A percentile compares a stretch with the other conserved stretches of the same genome.
Conservation (phyloP, 2,113 vertebrate species). For the Aspidoscelis tigris region DNA sequence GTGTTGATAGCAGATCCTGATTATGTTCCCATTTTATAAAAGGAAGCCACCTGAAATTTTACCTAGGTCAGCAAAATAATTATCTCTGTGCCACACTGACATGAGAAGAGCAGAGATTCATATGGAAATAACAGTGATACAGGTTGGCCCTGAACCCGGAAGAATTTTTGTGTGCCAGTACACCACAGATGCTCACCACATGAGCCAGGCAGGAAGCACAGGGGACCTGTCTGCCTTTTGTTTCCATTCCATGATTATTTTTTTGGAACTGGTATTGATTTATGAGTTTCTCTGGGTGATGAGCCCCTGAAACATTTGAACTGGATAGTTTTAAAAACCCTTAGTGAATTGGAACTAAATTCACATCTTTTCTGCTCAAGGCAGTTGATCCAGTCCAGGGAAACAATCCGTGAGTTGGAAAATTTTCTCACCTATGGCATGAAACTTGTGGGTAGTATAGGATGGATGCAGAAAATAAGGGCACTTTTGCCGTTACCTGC, state of each 20-base stretch:
- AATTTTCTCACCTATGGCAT: not conserved
- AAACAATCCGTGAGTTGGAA: not conserved
- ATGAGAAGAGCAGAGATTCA: slow-evolving; percentile 40
- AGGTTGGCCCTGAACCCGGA: slow-evolving; percentile 54
- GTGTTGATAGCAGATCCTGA: slow-evolving; percentile 1
- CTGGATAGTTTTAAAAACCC: slow-evolving; percentile 44
- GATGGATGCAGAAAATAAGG: not conserved
- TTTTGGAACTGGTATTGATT: slow-evolving; percentile 54
- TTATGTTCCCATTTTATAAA: slow-evolving; percentile 31
- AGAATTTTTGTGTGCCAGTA: slow-evolving; percentile 46
- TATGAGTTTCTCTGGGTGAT: slow-evolving; percentile 29
- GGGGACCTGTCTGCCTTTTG: slow-evolving; percentile 59
- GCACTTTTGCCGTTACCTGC: no score
- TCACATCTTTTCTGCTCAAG: slow-evolving; percentile 16
- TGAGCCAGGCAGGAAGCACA: slow-evolving; percentile 61
- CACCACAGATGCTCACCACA: slow-evolving; percentile 71
- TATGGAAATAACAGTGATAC: slow-evolving; percentile 43
- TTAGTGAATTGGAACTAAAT: slow-evolving; percentile 2
- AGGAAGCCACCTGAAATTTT: slow-evolving; percentile 23
- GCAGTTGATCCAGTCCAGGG: not conserved
- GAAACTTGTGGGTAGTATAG: not conserved
- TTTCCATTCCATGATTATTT: slow-evolving; percentile 52
- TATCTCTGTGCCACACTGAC: slow-evolving; percentile 37
- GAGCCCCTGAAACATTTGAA: slow-evolving; percentile 48
- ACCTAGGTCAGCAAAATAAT: slow-evolving; percentile 5